These are phyloP conservation scores for Alcedo quadribrachys DNA, from an alignment of 2,797 vertebrate species.

Conservation along the genomic window DNA sequence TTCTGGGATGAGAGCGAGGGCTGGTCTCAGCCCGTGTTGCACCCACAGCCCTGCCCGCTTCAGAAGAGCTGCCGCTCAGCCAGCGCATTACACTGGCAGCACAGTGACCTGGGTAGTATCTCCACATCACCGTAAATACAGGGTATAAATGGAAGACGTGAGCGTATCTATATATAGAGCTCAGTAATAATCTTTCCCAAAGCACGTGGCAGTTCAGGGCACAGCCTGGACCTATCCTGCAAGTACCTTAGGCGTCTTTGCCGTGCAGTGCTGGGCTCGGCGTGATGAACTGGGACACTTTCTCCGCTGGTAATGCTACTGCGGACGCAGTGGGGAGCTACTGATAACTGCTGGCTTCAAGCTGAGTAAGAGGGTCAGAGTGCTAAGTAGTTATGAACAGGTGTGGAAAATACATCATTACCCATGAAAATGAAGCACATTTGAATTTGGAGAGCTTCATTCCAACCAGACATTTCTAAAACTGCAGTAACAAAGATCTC, in stretches of 20 bases:
- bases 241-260: not conserved
- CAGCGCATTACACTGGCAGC: rapidly evolving
- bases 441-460: not conserved
- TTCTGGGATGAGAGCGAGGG: not conserved
- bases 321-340: not conserved
- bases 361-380: not conserved
- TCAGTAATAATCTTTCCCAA: not conserved
- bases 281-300: rapidly evolving
- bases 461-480: not conserved
- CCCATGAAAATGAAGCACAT: not conserved
- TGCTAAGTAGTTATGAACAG: not conserved
- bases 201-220: not conserved
- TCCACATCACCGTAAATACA: rapidly evolving
- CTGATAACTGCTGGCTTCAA: not conserved
- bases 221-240: not conserved
- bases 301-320: not conserved
- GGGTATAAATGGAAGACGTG: too few species aligned
- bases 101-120: rapidly evolving
- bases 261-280: not conserved
- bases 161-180: rapidly evolving
- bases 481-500: not conserved
- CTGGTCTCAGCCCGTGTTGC: not conserved
- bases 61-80: not conserved
- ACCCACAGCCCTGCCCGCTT: not conserved
- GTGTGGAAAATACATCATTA: not conserved